Percentiles rank a stretch among this genome's conserved stretches.
Evolutionary conservation across 2,113 vertebrate genomes (phyloP).

Genomic region (Spermophilus dauricus): DNA sequence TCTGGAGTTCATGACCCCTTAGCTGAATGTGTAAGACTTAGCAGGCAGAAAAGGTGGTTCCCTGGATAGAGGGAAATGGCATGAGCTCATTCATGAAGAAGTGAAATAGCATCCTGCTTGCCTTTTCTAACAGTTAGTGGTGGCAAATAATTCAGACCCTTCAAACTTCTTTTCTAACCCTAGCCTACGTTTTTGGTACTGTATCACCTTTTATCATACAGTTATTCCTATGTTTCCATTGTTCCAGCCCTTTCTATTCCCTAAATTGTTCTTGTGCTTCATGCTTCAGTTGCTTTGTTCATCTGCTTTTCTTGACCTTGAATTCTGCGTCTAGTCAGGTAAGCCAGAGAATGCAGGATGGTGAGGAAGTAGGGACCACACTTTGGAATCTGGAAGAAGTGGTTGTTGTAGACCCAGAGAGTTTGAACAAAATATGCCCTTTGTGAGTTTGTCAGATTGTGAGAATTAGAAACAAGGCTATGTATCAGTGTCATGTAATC

Average conservation of each 20-base stretch:
- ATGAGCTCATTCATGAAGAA: neutral
- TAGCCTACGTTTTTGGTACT: neutral
- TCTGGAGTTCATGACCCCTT: neutral
- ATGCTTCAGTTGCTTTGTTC: neutral
- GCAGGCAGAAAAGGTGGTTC: neutral
- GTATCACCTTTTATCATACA: neutral
- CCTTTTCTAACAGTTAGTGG: neutral
- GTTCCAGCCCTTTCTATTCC: neutral
- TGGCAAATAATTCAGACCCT: neutral
- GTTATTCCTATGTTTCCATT: neutral
- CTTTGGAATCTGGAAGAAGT: neutral
- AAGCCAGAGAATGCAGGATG: neutral
- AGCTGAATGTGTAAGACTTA: neutral
- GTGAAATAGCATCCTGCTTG: neutral
- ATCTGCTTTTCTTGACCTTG: neutral
- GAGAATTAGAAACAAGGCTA: neutral
- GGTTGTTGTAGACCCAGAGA: neutral
- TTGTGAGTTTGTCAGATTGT: neutral
- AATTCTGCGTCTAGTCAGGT: neutral
- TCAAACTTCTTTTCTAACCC: neutral
- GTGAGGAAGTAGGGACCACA: neutral
- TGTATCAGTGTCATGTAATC: neutral
- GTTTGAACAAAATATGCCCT: neutral
- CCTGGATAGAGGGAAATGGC: neutral
- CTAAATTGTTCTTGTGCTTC: neutral